Evolutionary conservation across 2,113 vertebrate species (phyloP).

Genomic region (Elgaria multicarinata): DNA sequence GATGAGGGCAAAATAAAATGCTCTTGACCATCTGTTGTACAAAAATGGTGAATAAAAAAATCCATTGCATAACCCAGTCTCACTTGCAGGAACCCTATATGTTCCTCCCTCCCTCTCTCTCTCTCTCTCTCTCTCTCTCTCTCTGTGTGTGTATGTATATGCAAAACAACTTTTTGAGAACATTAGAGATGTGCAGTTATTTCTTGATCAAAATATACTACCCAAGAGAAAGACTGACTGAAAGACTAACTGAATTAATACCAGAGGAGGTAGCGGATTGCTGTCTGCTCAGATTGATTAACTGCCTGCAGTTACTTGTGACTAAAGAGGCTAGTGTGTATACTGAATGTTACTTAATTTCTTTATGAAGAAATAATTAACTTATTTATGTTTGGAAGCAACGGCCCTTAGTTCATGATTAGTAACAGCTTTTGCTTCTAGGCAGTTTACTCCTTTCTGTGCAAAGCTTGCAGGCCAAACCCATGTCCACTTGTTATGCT

Average conservation of each 20-base stretch:
- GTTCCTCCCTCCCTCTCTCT: no score
- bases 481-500: neutral
- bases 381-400: no score
- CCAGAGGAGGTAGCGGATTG: neutral
- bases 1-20: neutral
- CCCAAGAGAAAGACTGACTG: neutral
- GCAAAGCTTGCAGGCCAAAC: neutral
- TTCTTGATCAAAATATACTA: neutral
- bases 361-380: neutral
- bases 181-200: neutral
- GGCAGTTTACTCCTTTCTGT: neutral
- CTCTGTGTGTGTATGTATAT: neutral
- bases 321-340: no score
- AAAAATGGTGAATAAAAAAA: neutral
- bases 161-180: neutral
- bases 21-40: neutral
- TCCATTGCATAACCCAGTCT: neutral
- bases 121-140: no score
- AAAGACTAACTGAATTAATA: neutral
- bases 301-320: neutral
- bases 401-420: neutral
- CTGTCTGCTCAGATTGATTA: neutral
- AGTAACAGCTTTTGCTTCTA: neutral
- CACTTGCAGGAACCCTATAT: neutral
- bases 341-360: neutral